phyloP scores from a whole-genome alignment of 2,888 invertebrate genomes.

The Amiota communis region DNA sequence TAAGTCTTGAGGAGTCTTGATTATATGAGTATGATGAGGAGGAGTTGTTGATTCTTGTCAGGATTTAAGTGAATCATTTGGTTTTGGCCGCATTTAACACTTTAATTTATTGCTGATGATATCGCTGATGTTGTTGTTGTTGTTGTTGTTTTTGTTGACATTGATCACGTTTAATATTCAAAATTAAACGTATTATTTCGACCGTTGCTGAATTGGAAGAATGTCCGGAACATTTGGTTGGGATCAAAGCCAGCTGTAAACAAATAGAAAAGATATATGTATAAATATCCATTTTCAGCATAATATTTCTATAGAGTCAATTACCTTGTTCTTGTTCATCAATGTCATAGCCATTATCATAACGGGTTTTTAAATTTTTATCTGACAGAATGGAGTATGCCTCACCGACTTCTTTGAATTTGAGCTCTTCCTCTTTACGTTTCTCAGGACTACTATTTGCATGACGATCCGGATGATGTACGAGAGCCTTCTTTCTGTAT shows the following conservation, averaged over 20 bases:
- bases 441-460: conserved; percentile 88
- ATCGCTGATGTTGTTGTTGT: conserved; percentile 19
- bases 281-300: background rate
- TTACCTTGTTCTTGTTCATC: conserved; percentile 77
- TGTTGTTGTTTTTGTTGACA: background rate
- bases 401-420: conserved; percentile 97
- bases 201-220: conserved; percentile 80
- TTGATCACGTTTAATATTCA: conserved; percentile 60
- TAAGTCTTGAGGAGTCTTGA: too few species aligned
- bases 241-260: conserved; percentile 84
- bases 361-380: conserved; percentile 89
- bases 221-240: conserved; percentile 87
- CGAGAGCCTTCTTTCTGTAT: conserved; percentile 83
- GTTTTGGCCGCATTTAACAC: too few species aligned
- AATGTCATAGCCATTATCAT: conserved; percentile 92
- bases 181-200: conserved; percentile 74
- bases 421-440: conserved; percentile 92
- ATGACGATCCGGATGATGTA: conserved; percentile 96
- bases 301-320: background rate
- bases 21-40: too few species aligned
- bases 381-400: conserved; percentile 94
- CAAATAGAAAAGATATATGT: conserved; percentile 45
- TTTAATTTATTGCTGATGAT: background rate
- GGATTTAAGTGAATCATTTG: too few species aligned
- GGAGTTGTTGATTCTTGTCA: too few species aligned